Conservation (phyloP, 1,140 invertebrate species). For the Anadara kagoshimensis region DNA sequence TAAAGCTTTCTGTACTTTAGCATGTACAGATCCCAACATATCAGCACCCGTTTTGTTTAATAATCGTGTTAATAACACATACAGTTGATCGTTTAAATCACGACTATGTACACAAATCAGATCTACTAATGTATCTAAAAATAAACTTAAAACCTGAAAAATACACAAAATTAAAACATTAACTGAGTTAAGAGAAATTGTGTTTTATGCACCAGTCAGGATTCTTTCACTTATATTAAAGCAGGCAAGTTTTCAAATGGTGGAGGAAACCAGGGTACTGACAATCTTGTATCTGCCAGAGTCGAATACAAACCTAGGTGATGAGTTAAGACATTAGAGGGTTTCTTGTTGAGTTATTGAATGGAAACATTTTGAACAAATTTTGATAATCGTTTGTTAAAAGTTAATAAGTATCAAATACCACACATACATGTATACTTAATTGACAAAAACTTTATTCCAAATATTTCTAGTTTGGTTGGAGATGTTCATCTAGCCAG, state of each 20-base stretch:
- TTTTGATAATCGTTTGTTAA: too few species aligned
- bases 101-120: conserved; percentile 88
- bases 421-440: too few species aligned
- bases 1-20: conserved; percentile 90
- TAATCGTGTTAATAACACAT: conserved; percentile 85
- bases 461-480: too few species aligned
- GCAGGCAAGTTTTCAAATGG: not conserved
- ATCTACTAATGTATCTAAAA: conserved; percentile 93
- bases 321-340: too few species aligned
- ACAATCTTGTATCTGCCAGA: too few species aligned
- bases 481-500: too few species aligned
- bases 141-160: conserved; percentile 87
- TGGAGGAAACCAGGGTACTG: not conserved
- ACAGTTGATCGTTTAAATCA: conserved; percentile 93
- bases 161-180: conserved; percentile 8
- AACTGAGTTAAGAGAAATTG: not conserved
- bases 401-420: too few species aligned
- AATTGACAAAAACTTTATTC: too few species aligned
- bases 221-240: not conserved
- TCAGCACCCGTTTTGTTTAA: conserved; percentile 93
- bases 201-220: not conserved
- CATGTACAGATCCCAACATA: conserved; percentile 90
- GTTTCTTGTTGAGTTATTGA: too few species aligned
- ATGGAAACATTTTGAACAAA: too few species aligned
- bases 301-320: too few species aligned